A percentile compares a stretch with the other conserved stretches of the same genome.
These are phyloP conservation scores for Apteryx owenii DNA, from an alignment of 2,113 vertebrate genomes.

Conservation along the genomic window DNA sequence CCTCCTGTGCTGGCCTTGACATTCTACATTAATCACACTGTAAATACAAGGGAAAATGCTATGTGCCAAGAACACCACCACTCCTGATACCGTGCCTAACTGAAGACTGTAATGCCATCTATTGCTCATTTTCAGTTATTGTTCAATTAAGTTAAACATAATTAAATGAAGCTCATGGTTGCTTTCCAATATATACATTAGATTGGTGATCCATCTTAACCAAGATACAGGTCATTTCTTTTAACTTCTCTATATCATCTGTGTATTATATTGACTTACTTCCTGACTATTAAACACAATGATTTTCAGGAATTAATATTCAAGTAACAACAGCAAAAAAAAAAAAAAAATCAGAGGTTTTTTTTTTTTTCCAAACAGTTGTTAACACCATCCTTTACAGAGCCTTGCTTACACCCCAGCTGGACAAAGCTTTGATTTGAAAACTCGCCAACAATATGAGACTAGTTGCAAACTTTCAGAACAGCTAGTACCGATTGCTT, in stretches of 20 bases:
- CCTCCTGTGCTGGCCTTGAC: background rate
- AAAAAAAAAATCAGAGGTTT: background rate
- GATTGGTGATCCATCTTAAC: background rate
- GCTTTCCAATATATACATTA: background rate
- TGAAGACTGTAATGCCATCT: no score
- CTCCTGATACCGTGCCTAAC: no score
- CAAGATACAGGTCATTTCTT: no score
- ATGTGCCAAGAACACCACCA: background rate
- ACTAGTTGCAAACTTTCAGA: fast-evolving
- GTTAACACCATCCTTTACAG: background rate
- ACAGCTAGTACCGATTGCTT: fast-evolving
- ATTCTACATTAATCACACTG: fast-evolving
- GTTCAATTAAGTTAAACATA: background rate
- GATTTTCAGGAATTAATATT: background rate
- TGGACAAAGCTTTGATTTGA: no score
- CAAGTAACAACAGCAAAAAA: background rate
- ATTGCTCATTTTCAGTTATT: background rate
- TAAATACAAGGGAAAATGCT: fast-evolving
- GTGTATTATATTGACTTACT: background rate
- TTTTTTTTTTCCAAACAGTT: background rate
- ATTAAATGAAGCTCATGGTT: background rate
- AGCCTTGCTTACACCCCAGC: no score
- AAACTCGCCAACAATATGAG: background rate
- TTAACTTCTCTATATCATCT: no score
- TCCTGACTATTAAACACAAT: background rate